phyloP scores from a whole-genome alignment of 2,113 vertebrate species.

The Steatornis caripensis region DNA sequence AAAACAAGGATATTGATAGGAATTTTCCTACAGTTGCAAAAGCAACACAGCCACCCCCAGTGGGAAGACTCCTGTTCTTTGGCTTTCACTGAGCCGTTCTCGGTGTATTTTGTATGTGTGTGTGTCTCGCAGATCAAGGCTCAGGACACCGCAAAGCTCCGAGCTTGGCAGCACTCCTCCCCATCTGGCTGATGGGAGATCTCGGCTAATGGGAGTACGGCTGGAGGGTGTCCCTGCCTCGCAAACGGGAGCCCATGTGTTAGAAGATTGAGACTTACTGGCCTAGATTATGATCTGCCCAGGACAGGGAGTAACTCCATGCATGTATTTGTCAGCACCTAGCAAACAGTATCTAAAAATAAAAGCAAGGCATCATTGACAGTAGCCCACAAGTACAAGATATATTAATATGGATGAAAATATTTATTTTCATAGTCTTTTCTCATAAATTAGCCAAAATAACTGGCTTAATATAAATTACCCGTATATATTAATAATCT shows the following conservation, averaged over 20 bases:
- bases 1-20: background rate
- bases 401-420: background rate
- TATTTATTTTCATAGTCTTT: background rate
- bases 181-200: background rate
- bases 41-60: background rate
- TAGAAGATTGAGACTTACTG: background rate
- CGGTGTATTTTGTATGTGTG: background rate
- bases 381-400: background rate
- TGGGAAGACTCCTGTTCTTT: background rate
- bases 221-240: background rate
- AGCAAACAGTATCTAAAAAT: background rate
- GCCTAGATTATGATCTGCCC: background rate
- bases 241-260: background rate
- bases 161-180: background rate
- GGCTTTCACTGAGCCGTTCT: background rate
- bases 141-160: rapidly evolving
- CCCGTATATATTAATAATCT: background rate
- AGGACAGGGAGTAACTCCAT: background rate
- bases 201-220: rapidly evolving
- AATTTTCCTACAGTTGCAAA: background rate
- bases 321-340: background rate
- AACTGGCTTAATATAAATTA: background rate
- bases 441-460: background rate
- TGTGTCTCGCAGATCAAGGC: background rate
- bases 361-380: background rate